Conservation (phyloP, 1,140 invertebrate genomes). For the Cataglyphis hispanica region DNA sequence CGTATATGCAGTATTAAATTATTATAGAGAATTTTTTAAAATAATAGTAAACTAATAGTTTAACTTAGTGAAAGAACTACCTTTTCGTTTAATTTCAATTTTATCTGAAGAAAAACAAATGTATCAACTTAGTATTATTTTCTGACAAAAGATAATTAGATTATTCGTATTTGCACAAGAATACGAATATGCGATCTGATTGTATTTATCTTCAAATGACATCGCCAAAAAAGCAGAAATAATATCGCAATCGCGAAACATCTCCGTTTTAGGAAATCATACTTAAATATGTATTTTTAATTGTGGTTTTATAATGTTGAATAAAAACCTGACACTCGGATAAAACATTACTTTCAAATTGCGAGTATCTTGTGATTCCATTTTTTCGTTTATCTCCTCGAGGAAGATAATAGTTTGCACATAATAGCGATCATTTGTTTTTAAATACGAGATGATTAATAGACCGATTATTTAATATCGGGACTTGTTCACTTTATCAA, state of each 20-base stretch:
- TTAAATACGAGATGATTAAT: neutral
- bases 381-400: neutral
- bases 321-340: neutral
- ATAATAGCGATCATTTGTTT: neutral
- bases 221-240: neutral
- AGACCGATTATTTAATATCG: conserved; percentile 1
- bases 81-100: neutral
- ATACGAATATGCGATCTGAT: neutral
- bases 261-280: neutral
- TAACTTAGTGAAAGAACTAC: too few relatives aligned
- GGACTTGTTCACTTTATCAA: neutral
- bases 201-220: conserved; percentile 16
- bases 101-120: neutral
- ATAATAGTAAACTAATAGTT: neutral
- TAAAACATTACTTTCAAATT: neutral
- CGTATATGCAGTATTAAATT: conserved; percentile 10
- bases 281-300: neutral
- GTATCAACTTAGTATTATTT: neutral
- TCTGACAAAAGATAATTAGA: neutral
- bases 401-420: neutral
- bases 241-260: neutral
- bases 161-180: neutral
- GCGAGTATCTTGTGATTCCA: neutral
- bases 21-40: neutral
- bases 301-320: neutral